These are phyloP conservation scores for Leptinotarsa texana DNA, from an alignment of 1,140 invertebrate species.

Conservation along the genomic window DNA sequence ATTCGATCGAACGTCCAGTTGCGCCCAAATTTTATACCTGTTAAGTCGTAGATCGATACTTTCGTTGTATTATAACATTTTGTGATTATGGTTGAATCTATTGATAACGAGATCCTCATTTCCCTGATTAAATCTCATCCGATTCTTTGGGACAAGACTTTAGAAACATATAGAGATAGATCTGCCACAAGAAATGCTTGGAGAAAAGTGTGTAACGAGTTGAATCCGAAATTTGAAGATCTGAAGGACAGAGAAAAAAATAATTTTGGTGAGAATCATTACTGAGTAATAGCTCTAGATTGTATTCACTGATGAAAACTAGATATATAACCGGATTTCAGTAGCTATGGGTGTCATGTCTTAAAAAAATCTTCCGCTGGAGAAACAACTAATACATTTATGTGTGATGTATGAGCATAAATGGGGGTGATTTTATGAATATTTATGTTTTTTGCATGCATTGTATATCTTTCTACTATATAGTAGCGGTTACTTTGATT, in stretches of 20 bases:
- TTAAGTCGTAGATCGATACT: not conserved
- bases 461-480: too few species aligned
- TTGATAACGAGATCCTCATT: constrained; percentile 36
- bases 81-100: constrained; percentile 13
- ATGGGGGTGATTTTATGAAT: too few species aligned
- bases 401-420: too few species aligned
- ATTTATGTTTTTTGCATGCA: too few species aligned
- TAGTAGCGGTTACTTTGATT: too few species aligned
- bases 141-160: constrained; percentile 25
- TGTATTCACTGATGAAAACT: too few species aligned
- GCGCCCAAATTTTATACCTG: not conserved
- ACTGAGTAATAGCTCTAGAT: too few species aligned
- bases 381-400: too few species aligned
- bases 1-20: not conserved
- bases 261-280: constrained; percentile 26
- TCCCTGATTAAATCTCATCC: constrained; percentile 26
- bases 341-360: too few species aligned
- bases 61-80: not conserved
- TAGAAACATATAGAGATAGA: constrained; percentile 30
- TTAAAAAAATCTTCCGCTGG: too few species aligned
- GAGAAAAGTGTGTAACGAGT: constrained; percentile 22
- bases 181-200: constrained; percentile 28
- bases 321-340: too few species aligned
- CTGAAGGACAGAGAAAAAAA: constrained; percentile 31
- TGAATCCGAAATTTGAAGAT: constrained; percentile 26